Evolutionary conservation across 2,113 vertebrate genomes (phyloP).

Genomic region (Xiphias gladius): DNA sequence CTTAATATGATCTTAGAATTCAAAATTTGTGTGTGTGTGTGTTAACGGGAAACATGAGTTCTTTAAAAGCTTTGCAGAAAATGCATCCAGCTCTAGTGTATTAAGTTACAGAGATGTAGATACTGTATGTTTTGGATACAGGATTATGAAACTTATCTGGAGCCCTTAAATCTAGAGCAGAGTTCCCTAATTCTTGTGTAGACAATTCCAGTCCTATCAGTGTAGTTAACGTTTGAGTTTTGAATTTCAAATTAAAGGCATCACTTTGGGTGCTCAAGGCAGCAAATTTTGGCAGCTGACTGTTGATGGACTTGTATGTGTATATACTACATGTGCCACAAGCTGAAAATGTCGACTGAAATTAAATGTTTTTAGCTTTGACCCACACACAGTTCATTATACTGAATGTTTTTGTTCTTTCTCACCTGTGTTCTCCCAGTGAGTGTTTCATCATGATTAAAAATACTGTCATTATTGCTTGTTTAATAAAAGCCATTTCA

Average conservation of each 20-base stretch:
- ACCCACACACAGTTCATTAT: neutral
- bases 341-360: neutral
- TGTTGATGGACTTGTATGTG: neutral
- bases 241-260: neutral
- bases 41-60: neutral
- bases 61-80: neutral
- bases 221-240: neutral
- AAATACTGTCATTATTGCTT: neutral
- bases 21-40: neutral
- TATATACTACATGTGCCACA: neutral
- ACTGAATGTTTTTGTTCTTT: slow-evolving; percentile 36
- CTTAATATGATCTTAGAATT: neutral
- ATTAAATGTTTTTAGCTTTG: slow-evolving; percentile 13
- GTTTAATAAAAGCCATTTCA: slow-evolving; percentile 18
- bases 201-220: neutral
- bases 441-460: neutral
- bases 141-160: neutral
- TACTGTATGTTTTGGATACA: neutral
- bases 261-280: neutral
- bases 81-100: neutral
- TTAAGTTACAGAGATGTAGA: neutral
- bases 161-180: neutral
- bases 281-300: slow-evolving; percentile 12
- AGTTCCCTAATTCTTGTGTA: neutral
- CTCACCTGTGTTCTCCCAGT: neutral